phyloP scores from a whole-genome alignment of 2,888 invertebrate genomes.

The Aphidius colemani region DNA sequence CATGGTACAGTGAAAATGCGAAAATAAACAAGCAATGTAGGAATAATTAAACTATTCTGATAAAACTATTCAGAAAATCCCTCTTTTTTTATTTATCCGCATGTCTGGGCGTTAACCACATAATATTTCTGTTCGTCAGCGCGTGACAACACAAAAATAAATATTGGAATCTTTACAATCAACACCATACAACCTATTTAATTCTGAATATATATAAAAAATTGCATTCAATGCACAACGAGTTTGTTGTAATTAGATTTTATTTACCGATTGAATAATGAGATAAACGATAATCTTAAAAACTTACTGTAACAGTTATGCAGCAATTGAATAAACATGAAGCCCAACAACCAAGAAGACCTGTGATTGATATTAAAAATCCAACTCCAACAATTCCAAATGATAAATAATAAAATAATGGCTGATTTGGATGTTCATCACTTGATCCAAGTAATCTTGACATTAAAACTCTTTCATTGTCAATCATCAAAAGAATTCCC shows the following conservation, averaged over 20 bases:
- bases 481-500: constrained; percentile 75
- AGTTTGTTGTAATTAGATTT: constrained; percentile 11
- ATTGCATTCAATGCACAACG: background rate
- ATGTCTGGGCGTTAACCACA: background rate
- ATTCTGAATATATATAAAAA: background rate
- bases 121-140: constrained; percentile 5
- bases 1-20: no score
- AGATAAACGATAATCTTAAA: background rate
- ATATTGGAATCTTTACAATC: no score
- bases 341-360: constrained; percentile 82
- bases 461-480: constrained; percentile 72
- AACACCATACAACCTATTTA: background rate
- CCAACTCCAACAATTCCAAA: constrained; percentile 74
- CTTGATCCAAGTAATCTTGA: constrained; percentile 73
- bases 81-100: background rate
- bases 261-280: background rate
- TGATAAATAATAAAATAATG: constrained; percentile 77
- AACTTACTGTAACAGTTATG: constrained; percentile 71
- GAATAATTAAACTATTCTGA: background rate
- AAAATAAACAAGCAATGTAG: no score
- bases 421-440: constrained; percentile 68
- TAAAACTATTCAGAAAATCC: background rate
- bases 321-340: constrained; percentile 76
- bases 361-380: constrained; percentile 70
- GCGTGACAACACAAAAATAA: constrained; percentile 2